These are phyloP conservation scores for Leptinotarsa lineolata DNA, from an alignment of 1,140 invertebrate genomes.

Conservation along the genomic window DNA sequence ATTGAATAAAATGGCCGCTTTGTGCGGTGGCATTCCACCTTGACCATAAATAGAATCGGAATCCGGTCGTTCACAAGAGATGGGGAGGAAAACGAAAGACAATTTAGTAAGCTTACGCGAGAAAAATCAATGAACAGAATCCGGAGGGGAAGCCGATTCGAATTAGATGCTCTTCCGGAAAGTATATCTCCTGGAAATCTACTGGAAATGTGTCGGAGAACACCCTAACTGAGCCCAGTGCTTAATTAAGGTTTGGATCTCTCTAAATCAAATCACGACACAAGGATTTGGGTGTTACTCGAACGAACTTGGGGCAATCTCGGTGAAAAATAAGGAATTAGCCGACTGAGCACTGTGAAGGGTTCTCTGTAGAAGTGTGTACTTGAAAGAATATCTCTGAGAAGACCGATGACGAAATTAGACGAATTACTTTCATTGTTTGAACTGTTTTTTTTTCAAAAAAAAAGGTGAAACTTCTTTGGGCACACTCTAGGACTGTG, in stretches of 20 bases:
- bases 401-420: too few relatives aligned
- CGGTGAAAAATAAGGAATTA: too few relatives aligned
- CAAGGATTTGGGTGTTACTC: background rate
- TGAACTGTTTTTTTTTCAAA: too few relatives aligned
- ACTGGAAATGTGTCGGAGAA: background rate
- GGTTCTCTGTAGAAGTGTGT: too few relatives aligned
- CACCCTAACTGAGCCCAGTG: conserved; percentile 3
- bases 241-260: conserved; percentile 6
- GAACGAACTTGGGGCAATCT: too few relatives aligned
- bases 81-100: conserved; percentile 3
- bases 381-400: too few relatives aligned
- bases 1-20: conserved; percentile 24
- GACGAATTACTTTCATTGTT: too few relatives aligned
- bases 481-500: too few relatives aligned
- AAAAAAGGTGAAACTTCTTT: too few relatives aligned
- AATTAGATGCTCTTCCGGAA: conserved; percentile 13
- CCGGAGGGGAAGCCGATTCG: conserved; percentile 4
- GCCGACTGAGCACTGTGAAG: too few relatives aligned
- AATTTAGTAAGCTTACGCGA: conserved; percentile 11
- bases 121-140: conserved; percentile 16
- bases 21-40: conserved; percentile 21
- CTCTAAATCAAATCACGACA: conserved; percentile 6
- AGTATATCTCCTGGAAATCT: background rate
- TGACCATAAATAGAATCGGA: conserved; percentile 25
- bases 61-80: conserved; percentile 7